Conservation (phyloP, 2,113 vertebrate genomes). For the Papio anubis region DNA sequence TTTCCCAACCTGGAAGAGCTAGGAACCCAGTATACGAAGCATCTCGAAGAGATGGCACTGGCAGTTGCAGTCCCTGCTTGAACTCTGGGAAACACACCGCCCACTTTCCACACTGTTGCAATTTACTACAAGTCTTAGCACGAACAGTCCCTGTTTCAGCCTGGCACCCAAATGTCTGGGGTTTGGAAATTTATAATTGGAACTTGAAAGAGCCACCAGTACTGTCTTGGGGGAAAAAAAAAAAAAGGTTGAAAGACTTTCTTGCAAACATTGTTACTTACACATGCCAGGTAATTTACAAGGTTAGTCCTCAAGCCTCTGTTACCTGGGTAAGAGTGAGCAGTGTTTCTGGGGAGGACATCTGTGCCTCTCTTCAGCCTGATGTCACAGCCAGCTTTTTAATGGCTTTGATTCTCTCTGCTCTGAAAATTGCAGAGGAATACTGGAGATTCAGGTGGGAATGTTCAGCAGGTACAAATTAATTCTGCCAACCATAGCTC, state of each 20-base stretch:
- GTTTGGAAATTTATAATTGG: constrained; percentile 78
- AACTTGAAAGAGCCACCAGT: constrained; percentile 75
- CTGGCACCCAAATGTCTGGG: constrained; percentile 75
- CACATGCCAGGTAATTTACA: constrained; percentile 57
- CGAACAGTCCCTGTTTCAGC: constrained; percentile 74
- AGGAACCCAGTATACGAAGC: neutral
- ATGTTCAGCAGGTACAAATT: constrained; percentile 50
- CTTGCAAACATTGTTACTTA: constrained; percentile 47
- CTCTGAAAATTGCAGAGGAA: constrained; percentile 42
- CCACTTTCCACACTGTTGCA: constrained; percentile 70
- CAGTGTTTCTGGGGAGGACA: constrained; percentile 66
- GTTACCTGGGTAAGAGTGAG: neutral
- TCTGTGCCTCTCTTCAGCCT: constrained; percentile 63
- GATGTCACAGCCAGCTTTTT: neutral
- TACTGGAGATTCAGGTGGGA: constrained; percentile 61
- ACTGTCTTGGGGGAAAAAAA: constrained; percentile 54
- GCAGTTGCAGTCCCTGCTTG: constrained; percentile 62
- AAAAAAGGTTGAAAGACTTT: constrained; percentile 70
- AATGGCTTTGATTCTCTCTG: neutral
- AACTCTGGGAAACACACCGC: constrained; percentile 75
- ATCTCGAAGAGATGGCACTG: constrained; percentile 57
- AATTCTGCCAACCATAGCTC: constrained; percentile 32
- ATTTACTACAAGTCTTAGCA: constrained; percentile 81
- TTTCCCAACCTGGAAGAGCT: constrained; percentile 6
- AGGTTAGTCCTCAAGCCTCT: constrained; percentile 13